Evolutionary conservation across 1,140 invertebrate genomes (phyloP).

Genomic region (Aleiodes sp.): DNA sequence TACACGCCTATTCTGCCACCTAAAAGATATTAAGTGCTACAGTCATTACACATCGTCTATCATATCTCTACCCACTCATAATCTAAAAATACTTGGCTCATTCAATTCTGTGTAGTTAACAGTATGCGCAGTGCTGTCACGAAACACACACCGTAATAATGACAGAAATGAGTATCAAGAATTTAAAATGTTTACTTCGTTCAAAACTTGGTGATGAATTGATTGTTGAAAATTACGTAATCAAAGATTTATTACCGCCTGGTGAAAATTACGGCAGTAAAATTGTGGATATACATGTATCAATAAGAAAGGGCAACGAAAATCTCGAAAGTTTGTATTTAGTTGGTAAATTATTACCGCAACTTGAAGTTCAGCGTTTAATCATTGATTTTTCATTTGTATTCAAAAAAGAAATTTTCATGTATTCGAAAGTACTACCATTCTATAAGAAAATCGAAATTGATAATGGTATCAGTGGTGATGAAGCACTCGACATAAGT

Average conservation of each 20-base stretch:
- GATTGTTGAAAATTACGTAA: constrained; percentile 41
- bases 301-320: constrained; percentile 37
- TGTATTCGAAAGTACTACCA: constrained; percentile 55
- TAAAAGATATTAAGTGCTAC: too few species aligned
- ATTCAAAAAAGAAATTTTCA: constrained; percentile 58
- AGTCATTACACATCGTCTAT: too few species aligned
- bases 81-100: too few species aligned
- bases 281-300: constrained; percentile 61
- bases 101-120: too few species aligned
- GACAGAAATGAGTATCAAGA: too few species aligned
- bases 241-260: constrained; percentile 49
- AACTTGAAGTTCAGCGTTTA: constrained; percentile 50
- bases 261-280: constrained; percentile 73
- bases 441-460: constrained; percentile 47
- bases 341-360: constrained; percentile 63
- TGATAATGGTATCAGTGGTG: constrained; percentile 57
- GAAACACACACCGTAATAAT: too few species aligned
- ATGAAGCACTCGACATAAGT: constrained; percentile 61
- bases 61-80: too few species aligned
- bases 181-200: constrained; percentile 51
- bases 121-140: too few species aligned
- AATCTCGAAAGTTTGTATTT: constrained; percentile 47
- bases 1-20: too few species aligned
- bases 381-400: constrained; percentile 58
- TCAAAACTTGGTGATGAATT: constrained; percentile 41